Evolutionary conservation across 2,888 invertebrate species (phyloP).

Genomic region (Caenorhabditis afra): DNA sequence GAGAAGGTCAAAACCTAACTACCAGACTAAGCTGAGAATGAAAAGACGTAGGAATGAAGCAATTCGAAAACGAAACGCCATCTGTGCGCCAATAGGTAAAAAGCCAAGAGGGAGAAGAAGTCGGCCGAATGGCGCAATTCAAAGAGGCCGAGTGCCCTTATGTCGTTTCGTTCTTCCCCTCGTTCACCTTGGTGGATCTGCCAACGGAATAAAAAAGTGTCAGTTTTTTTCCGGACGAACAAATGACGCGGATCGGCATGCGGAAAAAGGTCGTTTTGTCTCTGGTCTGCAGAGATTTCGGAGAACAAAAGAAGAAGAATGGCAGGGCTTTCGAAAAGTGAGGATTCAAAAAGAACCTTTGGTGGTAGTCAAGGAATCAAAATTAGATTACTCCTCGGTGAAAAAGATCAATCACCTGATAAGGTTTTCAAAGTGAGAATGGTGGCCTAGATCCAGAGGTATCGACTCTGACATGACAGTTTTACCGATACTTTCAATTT

Average conservation of each 20-base stretch:
- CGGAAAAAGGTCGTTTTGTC: conserved; percentile 51
- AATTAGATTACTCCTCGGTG: too few relatives aligned
- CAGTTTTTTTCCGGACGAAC: conserved; percentile 56
- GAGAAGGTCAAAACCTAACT: background rate
- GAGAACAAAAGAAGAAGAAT: background rate
- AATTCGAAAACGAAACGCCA: conserved; percentile 9
- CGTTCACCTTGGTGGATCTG: conserved; percentile 43
- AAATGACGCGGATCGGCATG: conserved; percentile 56
- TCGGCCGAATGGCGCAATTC: conserved; percentile 44
- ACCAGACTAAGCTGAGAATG: background rate
- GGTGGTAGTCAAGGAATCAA: too few relatives aligned
- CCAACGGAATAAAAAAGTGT: conserved; percentile 42
- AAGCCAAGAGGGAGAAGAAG: conserved; percentile 16
- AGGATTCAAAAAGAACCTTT: too few relatives aligned
- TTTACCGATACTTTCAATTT: too few relatives aligned
- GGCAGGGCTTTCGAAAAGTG: background rate
- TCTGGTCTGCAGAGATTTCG: conserved; percentile 1
- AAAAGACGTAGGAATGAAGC: conserved; percentile 5
- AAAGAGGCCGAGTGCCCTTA: conserved; percentile 9
- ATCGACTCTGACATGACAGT: too few relatives aligned
- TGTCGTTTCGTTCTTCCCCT: conserved; percentile 13
- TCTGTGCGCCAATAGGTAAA: conserved; percentile 38
- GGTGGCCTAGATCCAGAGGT: too few relatives aligned
- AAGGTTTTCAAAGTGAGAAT: background rate
- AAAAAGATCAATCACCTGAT: background rate